These are phyloP conservation scores for Microtus ochrogaster DNA, from an alignment of 2,113 vertebrate genomes.

Conservation along the genomic window DNA sequence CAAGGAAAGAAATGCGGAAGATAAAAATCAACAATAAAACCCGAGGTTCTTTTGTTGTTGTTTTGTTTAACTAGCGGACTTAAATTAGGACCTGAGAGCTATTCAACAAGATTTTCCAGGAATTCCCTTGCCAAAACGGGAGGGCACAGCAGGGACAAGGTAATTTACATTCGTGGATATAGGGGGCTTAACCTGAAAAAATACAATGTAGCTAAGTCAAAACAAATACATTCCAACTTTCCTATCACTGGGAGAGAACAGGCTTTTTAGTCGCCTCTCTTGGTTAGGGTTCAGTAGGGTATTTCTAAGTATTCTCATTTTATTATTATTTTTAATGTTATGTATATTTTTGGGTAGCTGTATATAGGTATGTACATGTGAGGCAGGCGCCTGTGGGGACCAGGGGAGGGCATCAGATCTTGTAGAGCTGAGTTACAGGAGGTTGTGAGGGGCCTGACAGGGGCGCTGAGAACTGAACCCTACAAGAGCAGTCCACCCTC, in stretches of 20 bases:
- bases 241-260: neutral
- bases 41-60: neutral
- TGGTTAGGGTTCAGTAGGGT: neutral
- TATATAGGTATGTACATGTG: neutral
- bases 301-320: neutral
- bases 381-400: no score
- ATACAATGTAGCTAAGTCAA: neutral
- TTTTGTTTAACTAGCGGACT: neutral
- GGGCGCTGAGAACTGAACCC: neutral
- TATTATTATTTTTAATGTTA: neutral
- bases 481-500: neutral
- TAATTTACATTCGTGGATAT: neutral
- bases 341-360: neutral
- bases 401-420: neutral
- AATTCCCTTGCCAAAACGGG: neutral
- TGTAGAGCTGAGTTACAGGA: neutral
- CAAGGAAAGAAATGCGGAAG: conserved; percentile 13
- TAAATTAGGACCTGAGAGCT: neutral
- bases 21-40: conserved; percentile 1
- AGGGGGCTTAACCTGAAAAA: neutral
- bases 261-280: neutral
- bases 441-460: neutral
- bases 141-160: neutral
- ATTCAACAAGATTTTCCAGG: neutral
- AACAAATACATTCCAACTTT: conserved; percentile 31